These are phyloP conservation scores for Trachelus stipa DNA, from an alignment of 2,888 invertebrate species.

Conservation along the genomic window DNA sequence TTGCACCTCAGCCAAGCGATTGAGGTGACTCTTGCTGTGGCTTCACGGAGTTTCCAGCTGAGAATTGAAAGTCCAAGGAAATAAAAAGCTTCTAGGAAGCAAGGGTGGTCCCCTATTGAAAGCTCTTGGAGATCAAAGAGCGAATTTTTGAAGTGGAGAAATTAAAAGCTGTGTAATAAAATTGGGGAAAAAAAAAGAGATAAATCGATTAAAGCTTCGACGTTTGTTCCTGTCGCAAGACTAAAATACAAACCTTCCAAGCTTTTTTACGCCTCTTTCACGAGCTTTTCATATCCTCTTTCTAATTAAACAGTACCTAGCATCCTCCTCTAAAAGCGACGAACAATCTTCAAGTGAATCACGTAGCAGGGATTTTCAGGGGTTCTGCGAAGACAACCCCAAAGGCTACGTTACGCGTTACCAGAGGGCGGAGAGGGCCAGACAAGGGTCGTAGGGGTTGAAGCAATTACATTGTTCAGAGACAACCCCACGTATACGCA, in stretches of 20 bases:
- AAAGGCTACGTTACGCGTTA: not conserved
- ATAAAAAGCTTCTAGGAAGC: not conserved
- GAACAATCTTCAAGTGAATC: not conserved
- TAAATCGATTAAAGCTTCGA: not conserved
- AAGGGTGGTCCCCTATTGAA: not conserved
- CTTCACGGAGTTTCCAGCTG: not conserved
- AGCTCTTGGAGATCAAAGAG: not conserved
- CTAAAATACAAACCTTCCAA: too few species aligned
- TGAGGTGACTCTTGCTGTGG: not conserved
- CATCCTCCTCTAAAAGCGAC: not conserved
- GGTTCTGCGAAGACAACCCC: not conserved
- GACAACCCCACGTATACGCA: constrained; percentile 24
- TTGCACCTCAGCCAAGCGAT: not conserved
- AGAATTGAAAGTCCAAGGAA: not conserved
- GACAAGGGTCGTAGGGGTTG: constrained; percentile 15
- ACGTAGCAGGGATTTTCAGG: not conserved
- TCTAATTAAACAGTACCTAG: not conserved
- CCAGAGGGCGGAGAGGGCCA: not conserved
- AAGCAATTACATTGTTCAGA: constrained; percentile 41
- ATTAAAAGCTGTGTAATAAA: too few species aligned
- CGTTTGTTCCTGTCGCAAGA: not conserved
- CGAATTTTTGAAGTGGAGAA: not conserved
- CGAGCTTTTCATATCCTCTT: not conserved
- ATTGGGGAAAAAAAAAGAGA: not conserved
- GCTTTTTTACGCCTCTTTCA: too few species aligned